Base-by-base conservation (phyloP, 2,797 vertebrate genomes). In the Ibycter americanus region DNA sequence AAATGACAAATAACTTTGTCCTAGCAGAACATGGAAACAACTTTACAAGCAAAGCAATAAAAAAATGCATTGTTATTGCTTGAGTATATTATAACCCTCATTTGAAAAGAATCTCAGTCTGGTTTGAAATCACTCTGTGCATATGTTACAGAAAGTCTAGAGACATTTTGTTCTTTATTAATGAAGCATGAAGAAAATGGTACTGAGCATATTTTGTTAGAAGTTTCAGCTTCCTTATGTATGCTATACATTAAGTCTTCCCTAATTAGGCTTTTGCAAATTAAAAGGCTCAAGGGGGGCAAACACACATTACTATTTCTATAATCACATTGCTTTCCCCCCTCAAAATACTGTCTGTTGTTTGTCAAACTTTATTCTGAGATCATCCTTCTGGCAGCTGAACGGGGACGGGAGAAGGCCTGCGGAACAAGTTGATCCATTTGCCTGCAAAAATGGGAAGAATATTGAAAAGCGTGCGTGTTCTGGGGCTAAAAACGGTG, bases 161-260 rank as follows among this genome's bases (percentile, higher is more conserved):
- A 95, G 90, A 95, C 74, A 74, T 93, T 97, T 83, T 96, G 89
- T 96, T 96, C 95, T 81, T 97, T 96, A 96, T 98, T 98, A 97
- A 97, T 96, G 95, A 91, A 90, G 94, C 95, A 56, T 94, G 70
- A 93, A 89, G 87, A 81, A 91, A 94, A 82, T 34, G 12, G 87
- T 42, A 49, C 62, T 51, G 87, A 32, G 36, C 29, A 18, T 61
- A 83, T 76, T 97, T 91, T 72, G 20, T 76, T 61, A 65, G 77
- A 84, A 83, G 65, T 44, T 89, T 55, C 54, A 72, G 46, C 76
- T 88, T 91, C 80, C 86, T 96, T 90, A 83, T 73, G 68, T 49
- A 61, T 89, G 82, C 81, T 81, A 34, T 89, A 66, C n/a, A 32
- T 94, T 90, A 81, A 89, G 83, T 52, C 58, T 86, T 83, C 31